Conservation (phyloP, 2,888 invertebrate genomes). For the Oscheius sp. region DNA sequence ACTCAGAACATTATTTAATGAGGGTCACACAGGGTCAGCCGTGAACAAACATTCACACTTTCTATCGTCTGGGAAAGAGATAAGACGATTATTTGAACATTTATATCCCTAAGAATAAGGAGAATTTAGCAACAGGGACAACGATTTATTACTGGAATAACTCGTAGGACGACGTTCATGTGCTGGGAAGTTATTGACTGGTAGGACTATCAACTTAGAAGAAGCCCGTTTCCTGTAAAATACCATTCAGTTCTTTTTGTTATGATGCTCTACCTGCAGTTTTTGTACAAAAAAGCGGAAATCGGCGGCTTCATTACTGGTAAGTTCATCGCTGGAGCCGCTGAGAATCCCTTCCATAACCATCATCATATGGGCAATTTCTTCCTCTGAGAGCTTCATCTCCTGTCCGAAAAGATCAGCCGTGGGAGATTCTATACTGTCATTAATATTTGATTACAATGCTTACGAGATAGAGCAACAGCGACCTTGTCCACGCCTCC, state of each 20-base stretch:
- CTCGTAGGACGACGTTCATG: conserved; percentile 27
- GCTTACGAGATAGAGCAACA: conserved; percentile 83
- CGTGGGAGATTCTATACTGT: conserved; percentile 64
- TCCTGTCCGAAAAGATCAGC: conserved; percentile 63
- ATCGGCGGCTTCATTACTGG: conserved; percentile 64
- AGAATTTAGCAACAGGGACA: conserved; percentile 16
- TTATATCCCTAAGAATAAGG: not conserved
- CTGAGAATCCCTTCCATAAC: conserved; percentile 61
- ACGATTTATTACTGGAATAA: conserved; percentile 34
- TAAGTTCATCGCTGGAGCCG: conserved; percentile 59
- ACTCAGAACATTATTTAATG: not conserved
- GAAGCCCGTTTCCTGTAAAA: conserved; percentile 62
- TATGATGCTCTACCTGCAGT: conserved; percentile 43
- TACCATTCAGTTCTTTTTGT: not conserved
- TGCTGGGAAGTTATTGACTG: not conserved
- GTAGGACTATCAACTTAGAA: conserved; percentile 45
- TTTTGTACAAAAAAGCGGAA: conserved; percentile 69
- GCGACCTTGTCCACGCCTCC: conserved; percentile 95
- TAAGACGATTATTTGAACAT: conserved; percentile 14
- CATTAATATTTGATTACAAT: not conserved
- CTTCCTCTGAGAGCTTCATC: conserved; percentile 58
- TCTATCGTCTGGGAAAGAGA: conserved; percentile 22
- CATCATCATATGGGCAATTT: conserved; percentile 56
- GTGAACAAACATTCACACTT: conserved; percentile 17
- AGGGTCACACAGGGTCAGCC: conserved; percentile 1